phyloP scores from a whole-genome alignment of 2,113 vertebrate species.

The Dascyllus trimaculatus region DNA sequence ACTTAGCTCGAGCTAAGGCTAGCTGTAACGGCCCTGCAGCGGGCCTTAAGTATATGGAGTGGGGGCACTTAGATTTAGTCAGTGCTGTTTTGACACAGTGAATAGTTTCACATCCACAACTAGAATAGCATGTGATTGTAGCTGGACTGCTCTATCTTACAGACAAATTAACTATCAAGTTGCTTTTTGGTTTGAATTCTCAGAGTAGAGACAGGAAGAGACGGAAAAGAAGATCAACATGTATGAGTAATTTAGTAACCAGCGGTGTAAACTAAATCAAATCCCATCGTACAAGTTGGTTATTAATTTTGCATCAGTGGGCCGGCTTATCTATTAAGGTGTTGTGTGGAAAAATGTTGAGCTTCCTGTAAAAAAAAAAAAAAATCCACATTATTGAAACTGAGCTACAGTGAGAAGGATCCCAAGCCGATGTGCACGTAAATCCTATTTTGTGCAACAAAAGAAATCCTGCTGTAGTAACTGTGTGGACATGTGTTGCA shows the following conservation, averaged over 20 bases:
- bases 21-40: too few relatives aligned
- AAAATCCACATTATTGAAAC: constrained; percentile 1
- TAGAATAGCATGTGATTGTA: too few relatives aligned
- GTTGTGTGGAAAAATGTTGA: background rate
- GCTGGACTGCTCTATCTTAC: too few relatives aligned
- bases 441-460: constrained; percentile 29
- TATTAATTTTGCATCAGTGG: constrained; percentile 27
- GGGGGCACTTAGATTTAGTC: too few relatives aligned
- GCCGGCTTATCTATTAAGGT: too few relatives aligned
- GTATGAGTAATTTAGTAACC: background rate
- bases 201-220: background rate
- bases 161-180: too few relatives aligned
- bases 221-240: constrained; percentile 1
- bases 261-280: constrained; percentile 10
- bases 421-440: background rate
- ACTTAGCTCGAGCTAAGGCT: too few relatives aligned
- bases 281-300: background rate
- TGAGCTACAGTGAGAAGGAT: background rate
- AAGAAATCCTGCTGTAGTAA: constrained; percentile 25
- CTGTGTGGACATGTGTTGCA: constrained; percentile 26
- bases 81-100: too few relatives aligned
- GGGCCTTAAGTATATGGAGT: too few relatives aligned
- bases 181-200: background rate
- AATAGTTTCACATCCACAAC: too few relatives aligned
- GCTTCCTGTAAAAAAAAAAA: too few relatives aligned